Evolutionary conservation across 2,888 invertebrate species (phyloP).

Genomic region (Electrophaes corylata): DNA sequence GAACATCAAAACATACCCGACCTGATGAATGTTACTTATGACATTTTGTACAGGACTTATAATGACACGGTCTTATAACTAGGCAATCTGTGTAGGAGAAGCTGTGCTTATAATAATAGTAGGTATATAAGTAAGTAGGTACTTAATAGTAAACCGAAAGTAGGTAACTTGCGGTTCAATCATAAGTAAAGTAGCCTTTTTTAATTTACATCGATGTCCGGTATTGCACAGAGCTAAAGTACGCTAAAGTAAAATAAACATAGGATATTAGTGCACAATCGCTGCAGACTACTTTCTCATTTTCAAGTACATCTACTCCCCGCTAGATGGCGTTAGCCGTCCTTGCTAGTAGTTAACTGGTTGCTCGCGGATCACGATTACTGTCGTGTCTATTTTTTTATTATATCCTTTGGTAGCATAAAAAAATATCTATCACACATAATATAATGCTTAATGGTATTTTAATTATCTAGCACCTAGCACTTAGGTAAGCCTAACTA

Average conservation of each 20-base stretch:
- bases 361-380: not conserved
- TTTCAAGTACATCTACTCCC: constrained; percentile 54
- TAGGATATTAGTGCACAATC: not conserved
- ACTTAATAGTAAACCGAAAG: too few species aligned
- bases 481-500: too few species aligned
- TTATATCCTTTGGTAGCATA: too few species aligned
- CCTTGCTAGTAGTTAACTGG: not conserved
- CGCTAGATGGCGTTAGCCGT: constrained; percentile 67
- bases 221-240: not conserved
- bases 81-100: too few species aligned
- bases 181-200: not conserved
- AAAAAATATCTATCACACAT: too few species aligned
- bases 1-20: too few species aligned
- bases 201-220: not conserved
- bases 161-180: not conserved
- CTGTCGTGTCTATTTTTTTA: not conserved
- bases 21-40: too few species aligned
- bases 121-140: too few species aligned
- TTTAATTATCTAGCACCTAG: too few species aligned
- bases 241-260: not conserved
- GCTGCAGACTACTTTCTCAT: constrained; percentile 5
- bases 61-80: not conserved
- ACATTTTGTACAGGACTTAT: too few species aligned
- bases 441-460: too few species aligned
- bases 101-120: not conserved